These are phyloP conservation scores for Rhopalosiphum padi DNA, from an alignment of 1,140 invertebrate genomes.

Conservation along the genomic window DNA sequence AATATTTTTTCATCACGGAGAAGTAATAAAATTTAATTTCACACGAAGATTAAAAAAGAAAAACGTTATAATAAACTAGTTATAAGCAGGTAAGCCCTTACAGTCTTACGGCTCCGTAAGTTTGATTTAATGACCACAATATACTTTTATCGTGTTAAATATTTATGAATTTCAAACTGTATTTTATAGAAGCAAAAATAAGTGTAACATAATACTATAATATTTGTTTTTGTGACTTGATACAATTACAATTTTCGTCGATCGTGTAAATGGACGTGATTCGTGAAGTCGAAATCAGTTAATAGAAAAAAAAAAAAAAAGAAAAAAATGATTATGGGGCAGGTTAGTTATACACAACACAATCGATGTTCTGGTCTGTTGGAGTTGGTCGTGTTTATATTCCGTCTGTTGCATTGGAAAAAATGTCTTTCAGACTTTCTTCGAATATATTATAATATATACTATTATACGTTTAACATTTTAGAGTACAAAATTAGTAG, in stretches of 20 bases:
- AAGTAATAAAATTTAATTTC: not conserved
- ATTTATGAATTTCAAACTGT: not conserved
- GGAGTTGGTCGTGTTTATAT: conserved; percentile 36
- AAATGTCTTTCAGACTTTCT: conserved; percentile 24
- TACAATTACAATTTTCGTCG: conserved; percentile 25
- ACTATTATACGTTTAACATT: not conserved
- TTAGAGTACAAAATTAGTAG: not conserved
- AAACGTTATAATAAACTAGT: conserved; percentile 3
- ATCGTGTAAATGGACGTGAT: conserved; percentile 2
- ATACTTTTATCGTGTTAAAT: not conserved
- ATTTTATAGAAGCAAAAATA: not conserved
- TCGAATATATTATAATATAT: not conserved
- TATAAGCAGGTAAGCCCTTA: not conserved
- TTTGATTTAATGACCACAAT: conserved; percentile 16
- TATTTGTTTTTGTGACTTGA: not conserved
- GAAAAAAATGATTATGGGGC: not conserved
- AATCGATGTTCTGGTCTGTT: conserved; percentile 43
- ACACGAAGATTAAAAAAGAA: conserved; percentile 21
- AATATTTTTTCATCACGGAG: not conserved
- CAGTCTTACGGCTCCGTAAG: not conserved
- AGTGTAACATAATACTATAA: not conserved
- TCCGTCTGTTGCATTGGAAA: not conserved
- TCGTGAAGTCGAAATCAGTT: conserved; percentile 24
- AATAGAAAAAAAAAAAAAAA: conserved; percentile 14
- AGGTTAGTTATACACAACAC: not conserved